phyloP scores from a whole-genome alignment of 2,797 vertebrate species.

The Perodicticus potto region DNA sequence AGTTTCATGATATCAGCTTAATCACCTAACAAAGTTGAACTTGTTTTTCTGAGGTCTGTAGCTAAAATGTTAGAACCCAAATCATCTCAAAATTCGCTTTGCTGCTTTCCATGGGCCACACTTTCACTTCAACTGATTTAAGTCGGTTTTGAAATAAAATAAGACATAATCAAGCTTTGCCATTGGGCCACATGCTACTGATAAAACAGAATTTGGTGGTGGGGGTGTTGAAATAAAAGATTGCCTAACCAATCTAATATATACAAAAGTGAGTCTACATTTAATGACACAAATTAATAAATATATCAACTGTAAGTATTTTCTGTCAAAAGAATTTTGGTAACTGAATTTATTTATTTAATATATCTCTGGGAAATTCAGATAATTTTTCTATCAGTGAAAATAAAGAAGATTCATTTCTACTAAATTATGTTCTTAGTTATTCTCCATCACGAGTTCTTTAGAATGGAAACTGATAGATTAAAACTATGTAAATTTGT shows the following conservation, averaged over 20 bases:
- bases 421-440: background rate
- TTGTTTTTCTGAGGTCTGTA: background rate
- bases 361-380: background rate
- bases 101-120: background rate
- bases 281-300: background rate
- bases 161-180: background rate
- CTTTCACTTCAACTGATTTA: background rate
- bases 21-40: background rate
- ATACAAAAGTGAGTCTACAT: conserved; percentile 28
- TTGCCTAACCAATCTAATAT: background rate
- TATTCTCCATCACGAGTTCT: background rate
- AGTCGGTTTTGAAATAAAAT: background rate
- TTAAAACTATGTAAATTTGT: background rate
- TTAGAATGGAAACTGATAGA: background rate
- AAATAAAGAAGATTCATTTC: background rate
- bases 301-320: background rate
- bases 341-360: conserved; percentile 30
- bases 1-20: background rate
- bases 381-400: background rate
- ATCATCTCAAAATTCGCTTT: background rate
- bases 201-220: background rate
- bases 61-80: background rate
- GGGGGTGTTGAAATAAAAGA: background rate
- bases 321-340: conserved; percentile 7
- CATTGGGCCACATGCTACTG: background rate